These are phyloP conservation scores for Xiphydria camelus DNA, from an alignment of 2,888 invertebrate species.

Conservation along the genomic window DNA sequence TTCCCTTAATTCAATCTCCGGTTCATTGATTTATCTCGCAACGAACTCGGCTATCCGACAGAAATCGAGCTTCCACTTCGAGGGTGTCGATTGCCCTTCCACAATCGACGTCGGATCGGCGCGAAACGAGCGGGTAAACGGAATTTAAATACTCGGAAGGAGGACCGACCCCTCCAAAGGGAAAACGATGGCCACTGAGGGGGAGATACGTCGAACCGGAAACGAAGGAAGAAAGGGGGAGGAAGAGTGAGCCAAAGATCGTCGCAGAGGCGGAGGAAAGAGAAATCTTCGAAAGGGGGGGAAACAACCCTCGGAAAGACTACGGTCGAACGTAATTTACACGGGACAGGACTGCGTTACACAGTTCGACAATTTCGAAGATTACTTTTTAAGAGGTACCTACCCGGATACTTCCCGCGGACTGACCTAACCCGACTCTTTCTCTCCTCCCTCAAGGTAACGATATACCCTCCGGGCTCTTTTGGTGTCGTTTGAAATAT, in stretches of 20 bases:
- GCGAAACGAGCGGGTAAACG: slow-evolving; percentile 26
- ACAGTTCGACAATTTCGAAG: slow-evolving; percentile 38
- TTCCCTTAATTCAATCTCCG: too few species aligned
- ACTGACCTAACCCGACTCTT: not conserved
- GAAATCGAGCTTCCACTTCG: too few species aligned
- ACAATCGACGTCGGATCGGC: too few species aligned
- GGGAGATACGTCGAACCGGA: slow-evolving; percentile 35
- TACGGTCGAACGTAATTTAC: slow-evolving; percentile 38
- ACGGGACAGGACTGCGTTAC: slow-evolving; percentile 38
- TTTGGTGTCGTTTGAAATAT: too few species aligned
- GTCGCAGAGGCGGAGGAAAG: not conserved
- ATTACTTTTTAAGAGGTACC: slow-evolving; percentile 39
- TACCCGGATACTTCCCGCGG: slow-evolving; percentile 1
- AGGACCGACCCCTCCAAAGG: slow-evolving; percentile 17
- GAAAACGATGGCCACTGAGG: slow-evolving; percentile 42
- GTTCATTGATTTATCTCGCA: too few species aligned
- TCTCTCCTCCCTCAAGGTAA: not conserved
- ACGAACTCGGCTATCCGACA: too few species aligned
- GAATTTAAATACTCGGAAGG: slow-evolving; percentile 39
- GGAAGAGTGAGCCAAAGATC: too few species aligned
- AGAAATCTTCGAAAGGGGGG: not conserved
- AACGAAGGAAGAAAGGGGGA: not conserved
- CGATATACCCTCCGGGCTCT: too few species aligned
- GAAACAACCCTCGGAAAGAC: not conserved
- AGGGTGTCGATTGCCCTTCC: too few species aligned